These are phyloP conservation scores for Vanessa tameamea DNA, from an alignment of 1,140 invertebrate species.

Conservation along the genomic window DNA sequence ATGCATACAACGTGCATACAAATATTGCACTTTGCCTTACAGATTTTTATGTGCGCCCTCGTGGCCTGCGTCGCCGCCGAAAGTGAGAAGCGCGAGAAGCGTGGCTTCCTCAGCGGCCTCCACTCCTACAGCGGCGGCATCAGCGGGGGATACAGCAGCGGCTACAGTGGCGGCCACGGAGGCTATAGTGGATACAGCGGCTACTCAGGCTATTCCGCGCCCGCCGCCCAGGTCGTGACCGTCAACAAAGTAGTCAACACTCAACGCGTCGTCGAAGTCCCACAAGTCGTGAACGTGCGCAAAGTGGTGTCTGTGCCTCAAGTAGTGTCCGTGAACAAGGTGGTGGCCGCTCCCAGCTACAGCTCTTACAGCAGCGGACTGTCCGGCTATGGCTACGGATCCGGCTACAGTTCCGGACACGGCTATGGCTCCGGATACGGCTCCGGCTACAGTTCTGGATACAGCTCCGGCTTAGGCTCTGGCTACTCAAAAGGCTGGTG, in stretches of 20 bases:
- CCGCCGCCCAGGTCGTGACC: slow-evolving; percentile 41
- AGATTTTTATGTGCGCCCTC: slow-evolving; percentile 31
- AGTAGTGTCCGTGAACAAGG: slow-evolving; percentile 45
- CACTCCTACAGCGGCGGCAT: slow-evolving; percentile 5
- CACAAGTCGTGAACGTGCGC: slow-evolving; percentile 49
- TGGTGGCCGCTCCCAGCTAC: slow-evolving; percentile 37
- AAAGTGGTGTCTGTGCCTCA: slow-evolving; percentile 48
- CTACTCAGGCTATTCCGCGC: slow-evolving; percentile 30
- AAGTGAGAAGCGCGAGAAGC: slow-evolving; percentile 29
- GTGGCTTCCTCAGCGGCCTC: slow-evolving; percentile 29
- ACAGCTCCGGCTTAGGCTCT: slow-evolving; percentile 35
- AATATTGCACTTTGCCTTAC: not conserved
- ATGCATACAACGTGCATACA: too few relatives aligned
- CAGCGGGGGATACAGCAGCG: slow-evolving; percentile 11
- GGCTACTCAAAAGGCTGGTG: slow-evolving; percentile 51
- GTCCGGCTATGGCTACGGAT: slow-evolving; percentile 22
- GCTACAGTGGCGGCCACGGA: slow-evolving; percentile 29
- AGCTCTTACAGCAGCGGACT: slow-evolving; percentile 21
- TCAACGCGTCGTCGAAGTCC: slow-evolving; percentile 42
- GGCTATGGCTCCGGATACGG: slow-evolving; percentile 36
- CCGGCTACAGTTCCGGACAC: slow-evolving; percentile 17
- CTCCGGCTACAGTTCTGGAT: slow-evolving; percentile 36
- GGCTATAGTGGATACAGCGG: slow-evolving; percentile 35
- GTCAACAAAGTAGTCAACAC: slow-evolving; percentile 49
- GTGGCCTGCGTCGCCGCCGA: slow-evolving; percentile 32